Conservation (phyloP, 2,888 invertebrate species). For the Atherix ibis region DNA sequence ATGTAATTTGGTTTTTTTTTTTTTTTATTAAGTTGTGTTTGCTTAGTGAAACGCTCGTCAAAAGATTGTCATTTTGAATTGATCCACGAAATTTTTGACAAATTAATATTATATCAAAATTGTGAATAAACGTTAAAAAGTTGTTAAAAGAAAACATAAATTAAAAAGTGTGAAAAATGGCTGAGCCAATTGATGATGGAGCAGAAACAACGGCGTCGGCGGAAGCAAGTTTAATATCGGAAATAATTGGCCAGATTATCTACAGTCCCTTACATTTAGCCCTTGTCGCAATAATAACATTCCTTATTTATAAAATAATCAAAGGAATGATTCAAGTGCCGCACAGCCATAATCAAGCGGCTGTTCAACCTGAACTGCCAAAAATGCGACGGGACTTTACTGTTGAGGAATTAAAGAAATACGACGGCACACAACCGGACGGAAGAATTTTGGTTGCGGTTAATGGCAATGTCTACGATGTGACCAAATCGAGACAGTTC, state of each 20-base stretch:
- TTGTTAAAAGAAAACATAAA: too few species aligned
- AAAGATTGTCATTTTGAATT: too few species aligned
- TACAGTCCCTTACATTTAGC: constrained; percentile 55
- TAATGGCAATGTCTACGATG: constrained; percentile 91
- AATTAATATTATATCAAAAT: too few species aligned
- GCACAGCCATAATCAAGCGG: constrained; percentile 19
- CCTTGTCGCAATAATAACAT: constrained; percentile 49
- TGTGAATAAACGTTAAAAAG: too few species aligned
- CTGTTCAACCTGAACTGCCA: constrained; percentile 37
- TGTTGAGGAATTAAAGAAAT: constrained; percentile 67
- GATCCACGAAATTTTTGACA: too few species aligned
- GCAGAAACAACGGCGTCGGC: background rate
- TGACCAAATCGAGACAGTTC: constrained; percentile 74
- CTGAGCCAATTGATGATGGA: too few species aligned
- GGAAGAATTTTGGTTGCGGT: constrained; percentile 83
- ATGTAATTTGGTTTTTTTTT: too few species aligned
- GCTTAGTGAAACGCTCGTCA: too few species aligned
- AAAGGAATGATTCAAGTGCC: constrained; percentile 37
- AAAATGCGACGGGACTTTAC: constrained; percentile 83
- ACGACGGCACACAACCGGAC: constrained; percentile 73
- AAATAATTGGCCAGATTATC: constrained; percentile 43
- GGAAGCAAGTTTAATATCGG: constrained; percentile 24
- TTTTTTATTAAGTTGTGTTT: too few species aligned
- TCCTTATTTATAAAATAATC: constrained; percentile 60
- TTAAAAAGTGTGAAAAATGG: too few species aligned